A percentile compares a stretch with the other conserved stretches of the same genome.
Evolutionary conservation across 2,113 vertebrate species (phyloP).

Genomic region (Oreochromis aureus): DNA sequence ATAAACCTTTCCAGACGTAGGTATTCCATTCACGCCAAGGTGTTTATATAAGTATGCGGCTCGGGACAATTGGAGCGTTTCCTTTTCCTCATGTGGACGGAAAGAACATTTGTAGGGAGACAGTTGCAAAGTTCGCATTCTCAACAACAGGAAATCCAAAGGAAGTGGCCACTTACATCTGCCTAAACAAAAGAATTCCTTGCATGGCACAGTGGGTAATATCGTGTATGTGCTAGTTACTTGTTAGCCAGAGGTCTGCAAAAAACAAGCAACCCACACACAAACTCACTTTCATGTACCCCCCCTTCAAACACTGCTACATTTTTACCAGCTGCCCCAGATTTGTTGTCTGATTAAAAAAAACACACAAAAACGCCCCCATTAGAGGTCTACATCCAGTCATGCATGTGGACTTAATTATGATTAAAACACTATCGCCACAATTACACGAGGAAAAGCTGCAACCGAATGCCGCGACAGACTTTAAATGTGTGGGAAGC

Average conservation of each 20-base stretch:
- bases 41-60: not conserved
- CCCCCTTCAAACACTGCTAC: not conserved
- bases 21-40: conserved; percentile 30
- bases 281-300: not conserved
- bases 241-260: conserved; percentile 46
- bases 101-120: conserved; percentile 24
- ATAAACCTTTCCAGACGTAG: conserved; percentile 3
- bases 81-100: conserved; percentile 57
- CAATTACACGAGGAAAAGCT: conserved; percentile 35
- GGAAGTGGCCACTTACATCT: conserved; percentile 57
- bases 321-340: conserved; percentile 38
- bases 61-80: conserved; percentile 49
- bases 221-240: conserved; percentile 15
- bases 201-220: not conserved
- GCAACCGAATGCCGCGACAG: conserved; percentile 41
- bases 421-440: conserved; percentile 58
- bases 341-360: conserved; percentile 12
- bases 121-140: not conserved
- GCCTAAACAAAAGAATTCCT: conserved; percentile 38
- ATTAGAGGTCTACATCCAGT: conserved; percentile 32
- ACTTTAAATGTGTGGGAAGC: conserved; percentile 48
- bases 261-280: conserved; percentile 6
- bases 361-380: not conserved
- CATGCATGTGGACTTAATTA: conserved; percentile 55
- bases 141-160: conserved; percentile 73